These are phyloP conservation scores for Ptilonorhynchus violaceus DNA, from an alignment of 2,113 vertebrate genomes.

Conservation along the genomic window DNA sequence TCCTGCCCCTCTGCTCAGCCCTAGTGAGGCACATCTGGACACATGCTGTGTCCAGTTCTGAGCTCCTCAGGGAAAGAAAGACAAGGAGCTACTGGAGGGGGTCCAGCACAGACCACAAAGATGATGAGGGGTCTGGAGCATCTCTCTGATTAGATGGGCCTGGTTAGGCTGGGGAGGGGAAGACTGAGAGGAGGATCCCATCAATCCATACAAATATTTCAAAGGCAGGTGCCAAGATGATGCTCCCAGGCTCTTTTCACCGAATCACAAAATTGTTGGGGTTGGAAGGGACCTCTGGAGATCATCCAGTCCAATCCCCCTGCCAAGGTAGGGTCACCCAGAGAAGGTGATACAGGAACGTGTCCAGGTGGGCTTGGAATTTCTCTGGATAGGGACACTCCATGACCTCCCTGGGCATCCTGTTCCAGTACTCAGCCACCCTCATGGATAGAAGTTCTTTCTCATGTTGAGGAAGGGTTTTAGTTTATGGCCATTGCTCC, in stretches of 20 bases:
- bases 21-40: not conserved
- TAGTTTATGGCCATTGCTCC: not conserved
- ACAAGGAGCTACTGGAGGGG: not conserved
- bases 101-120: not conserved
- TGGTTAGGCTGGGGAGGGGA: not conserved
- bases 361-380: not conserved
- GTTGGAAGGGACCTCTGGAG: not conserved
- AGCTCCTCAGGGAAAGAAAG: not conserved
- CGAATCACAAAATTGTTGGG: not conserved
- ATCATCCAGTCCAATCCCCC: not conserved
- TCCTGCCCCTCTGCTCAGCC: not conserved
- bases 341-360: not conserved
- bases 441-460: not conserved
- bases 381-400: rapidly evolving
- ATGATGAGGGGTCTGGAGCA: not conserved
- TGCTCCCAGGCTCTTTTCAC: not conserved
- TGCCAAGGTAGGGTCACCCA: not conserved
- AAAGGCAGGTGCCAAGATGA: not conserved
- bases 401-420: not conserved
- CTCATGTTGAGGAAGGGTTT: not conserved
- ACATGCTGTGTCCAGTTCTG: not conserved
- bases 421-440: not conserved
- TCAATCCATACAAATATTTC: not conserved
- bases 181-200: not conserved
- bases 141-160: not conserved